Conservation (phyloP, 2,113 vertebrate genomes). For the Mirza zaza region DNA sequence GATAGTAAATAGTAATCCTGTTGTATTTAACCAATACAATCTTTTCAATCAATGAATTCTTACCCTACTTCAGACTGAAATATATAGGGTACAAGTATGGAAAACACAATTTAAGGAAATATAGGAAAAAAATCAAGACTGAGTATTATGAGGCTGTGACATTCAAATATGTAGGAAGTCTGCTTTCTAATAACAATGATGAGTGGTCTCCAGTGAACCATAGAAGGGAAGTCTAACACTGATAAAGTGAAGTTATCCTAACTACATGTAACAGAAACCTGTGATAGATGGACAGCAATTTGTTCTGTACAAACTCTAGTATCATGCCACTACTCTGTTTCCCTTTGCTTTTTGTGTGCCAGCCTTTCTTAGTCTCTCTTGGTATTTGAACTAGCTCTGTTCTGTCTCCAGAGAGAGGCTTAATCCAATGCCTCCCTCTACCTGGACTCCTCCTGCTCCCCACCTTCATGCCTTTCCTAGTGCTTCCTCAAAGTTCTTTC, state of each 20-base stretch:
- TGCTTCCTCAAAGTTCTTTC: background rate
- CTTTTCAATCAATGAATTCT: background rate
- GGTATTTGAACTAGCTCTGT: background rate
- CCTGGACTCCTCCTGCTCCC: background rate
- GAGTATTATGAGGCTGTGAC: background rate
- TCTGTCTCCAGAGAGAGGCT: background rate
- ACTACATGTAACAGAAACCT: background rate
- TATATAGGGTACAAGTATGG: background rate
- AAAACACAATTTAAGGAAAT: background rate
- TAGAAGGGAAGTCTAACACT: background rate
- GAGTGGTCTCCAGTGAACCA: background rate
- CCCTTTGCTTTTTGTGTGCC: background rate
- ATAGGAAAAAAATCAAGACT: constrained; percentile 14
- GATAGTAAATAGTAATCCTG: background rate
- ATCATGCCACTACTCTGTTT: background rate
- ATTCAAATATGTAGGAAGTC: background rate
- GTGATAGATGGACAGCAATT: background rate
- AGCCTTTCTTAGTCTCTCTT: background rate
- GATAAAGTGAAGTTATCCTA: background rate
- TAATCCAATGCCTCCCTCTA: background rate
- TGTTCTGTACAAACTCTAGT: background rate
- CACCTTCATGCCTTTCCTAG: background rate
- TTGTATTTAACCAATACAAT: background rate
- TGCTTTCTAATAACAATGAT: background rate
- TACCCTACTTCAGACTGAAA: background rate